Conservation (phyloP, 2,888 invertebrate genomes). For the Amphipoea oculea region DNA sequence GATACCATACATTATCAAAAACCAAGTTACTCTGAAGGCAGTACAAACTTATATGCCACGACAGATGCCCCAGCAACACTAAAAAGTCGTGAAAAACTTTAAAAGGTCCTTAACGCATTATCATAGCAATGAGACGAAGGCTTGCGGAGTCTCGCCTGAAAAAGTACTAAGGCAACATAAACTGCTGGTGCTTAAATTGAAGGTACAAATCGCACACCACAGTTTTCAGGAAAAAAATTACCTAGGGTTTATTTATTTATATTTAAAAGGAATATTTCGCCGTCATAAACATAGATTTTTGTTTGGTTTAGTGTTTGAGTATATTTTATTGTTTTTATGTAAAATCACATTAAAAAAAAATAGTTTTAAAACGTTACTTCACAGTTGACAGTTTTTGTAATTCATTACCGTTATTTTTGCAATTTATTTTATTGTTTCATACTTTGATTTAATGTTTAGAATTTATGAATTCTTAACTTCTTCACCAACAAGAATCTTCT, state of each 20-base stretch:
- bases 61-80: background rate
- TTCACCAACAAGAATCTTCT: background rate
- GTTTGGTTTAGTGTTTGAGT: too few species aligned
- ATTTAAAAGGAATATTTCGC: too few species aligned
- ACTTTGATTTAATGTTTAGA: background rate
- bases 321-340: too few species aligned
- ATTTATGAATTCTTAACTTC: background rate
- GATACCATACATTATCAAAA: background rate
- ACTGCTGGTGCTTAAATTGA: too few species aligned
- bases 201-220: background rate
- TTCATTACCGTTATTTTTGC: background rate
- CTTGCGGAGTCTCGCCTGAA: background rate
- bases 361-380: background rate
- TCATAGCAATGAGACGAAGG: background rate
- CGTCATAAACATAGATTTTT: too few species aligned
- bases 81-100: background rate
- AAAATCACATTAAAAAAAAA: too few species aligned
- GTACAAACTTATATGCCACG: background rate
- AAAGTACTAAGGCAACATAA: slow-evolving; percentile 23
- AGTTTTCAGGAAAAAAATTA: background rate
- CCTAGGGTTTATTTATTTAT: background rate
- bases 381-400: background rate
- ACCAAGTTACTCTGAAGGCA: background rate
- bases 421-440: background rate
- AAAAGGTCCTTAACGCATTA: background rate